Evolutionary conservation across 1,140 invertebrate genomes (phyloP).

Genomic region (Apolygus lucorum): DNA sequence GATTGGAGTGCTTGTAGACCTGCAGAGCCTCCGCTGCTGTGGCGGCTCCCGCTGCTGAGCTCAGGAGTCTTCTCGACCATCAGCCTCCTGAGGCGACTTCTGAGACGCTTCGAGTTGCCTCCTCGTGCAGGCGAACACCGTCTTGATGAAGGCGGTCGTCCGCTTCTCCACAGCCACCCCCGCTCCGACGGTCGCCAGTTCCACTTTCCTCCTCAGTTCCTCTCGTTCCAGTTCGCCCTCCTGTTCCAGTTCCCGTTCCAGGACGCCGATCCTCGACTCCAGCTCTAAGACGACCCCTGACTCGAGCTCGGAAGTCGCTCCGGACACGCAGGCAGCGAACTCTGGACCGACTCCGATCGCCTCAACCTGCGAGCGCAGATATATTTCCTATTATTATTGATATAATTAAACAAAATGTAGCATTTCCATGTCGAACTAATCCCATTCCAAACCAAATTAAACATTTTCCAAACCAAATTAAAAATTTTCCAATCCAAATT

Average conservation of each 20-base stretch:
- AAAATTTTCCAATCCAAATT: too few relatives aligned
- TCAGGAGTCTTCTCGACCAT: too few relatives aligned
- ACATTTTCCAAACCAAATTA: too few relatives aligned
- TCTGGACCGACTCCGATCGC: not conserved
- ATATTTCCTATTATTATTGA: too few relatives aligned
- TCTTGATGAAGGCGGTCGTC: not conserved
- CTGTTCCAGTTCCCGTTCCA: not conserved
- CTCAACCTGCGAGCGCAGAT: too few relatives aligned
- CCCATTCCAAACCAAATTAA: too few relatives aligned
- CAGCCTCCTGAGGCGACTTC: too few relatives aligned
- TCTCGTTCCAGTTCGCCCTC: not conserved
- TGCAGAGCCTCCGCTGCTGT: too few relatives aligned
- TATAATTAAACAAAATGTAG: too few relatives aligned
- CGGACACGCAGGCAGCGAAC: not conserved
- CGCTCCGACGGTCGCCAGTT: not conserved
- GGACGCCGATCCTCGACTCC: not conserved
- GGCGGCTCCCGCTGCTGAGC: too few relatives aligned
- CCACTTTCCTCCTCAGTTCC: not conserved
- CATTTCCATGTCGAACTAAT: too few relatives aligned
- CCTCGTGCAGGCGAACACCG: not conserved
- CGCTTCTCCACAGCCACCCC: not conserved
- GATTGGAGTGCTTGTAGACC: too few relatives aligned
- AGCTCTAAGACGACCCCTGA: not conserved
- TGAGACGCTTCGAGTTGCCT: not conserved
- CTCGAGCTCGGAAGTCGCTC: not conserved